Conservation (phyloP, 2,797 vertebrate species). For the Astyanax mexicanus region DNA sequence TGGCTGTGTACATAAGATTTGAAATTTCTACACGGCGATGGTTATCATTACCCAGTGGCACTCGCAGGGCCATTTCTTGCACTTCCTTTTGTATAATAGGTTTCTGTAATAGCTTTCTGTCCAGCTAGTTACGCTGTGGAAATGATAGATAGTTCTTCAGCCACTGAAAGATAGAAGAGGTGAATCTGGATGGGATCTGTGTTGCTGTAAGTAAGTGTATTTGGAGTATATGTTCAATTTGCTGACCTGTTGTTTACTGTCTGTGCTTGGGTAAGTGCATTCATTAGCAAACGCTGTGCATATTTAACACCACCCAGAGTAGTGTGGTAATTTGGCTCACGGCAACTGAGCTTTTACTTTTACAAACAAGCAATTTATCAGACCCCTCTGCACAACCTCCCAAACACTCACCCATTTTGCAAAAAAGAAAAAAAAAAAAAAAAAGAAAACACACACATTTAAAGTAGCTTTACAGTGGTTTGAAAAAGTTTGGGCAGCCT, state of each 20-base stretch:
- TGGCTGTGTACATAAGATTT: constrained; percentile 17
- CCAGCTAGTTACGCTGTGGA: constrained; percentile 7
- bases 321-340: neutral
- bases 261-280: neutral
- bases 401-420: too few relatives aligned
- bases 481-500: too few relatives aligned
- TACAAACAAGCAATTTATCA: too few relatives aligned
- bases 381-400: too few relatives aligned
- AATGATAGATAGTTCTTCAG: neutral
- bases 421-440: too few relatives aligned
- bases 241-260: constrained; percentile 12
- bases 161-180: neutral
- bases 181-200: neutral
- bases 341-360: neutral
- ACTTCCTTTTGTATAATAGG: constrained; percentile 13
- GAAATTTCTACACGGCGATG: neutral
- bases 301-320: neutral
- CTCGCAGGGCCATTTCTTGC: neutral
- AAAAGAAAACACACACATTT: too few relatives aligned
- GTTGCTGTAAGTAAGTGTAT: neutral
- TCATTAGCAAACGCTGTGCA: neutral
- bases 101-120: constrained; percentile 19
- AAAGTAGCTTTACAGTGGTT: too few relatives aligned
- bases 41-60: neutral
- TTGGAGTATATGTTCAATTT: neutral